Evolutionary conservation across 2,797 vertebrate genomes (phyloP).

Genomic region (Galagoides demidoff): DNA sequence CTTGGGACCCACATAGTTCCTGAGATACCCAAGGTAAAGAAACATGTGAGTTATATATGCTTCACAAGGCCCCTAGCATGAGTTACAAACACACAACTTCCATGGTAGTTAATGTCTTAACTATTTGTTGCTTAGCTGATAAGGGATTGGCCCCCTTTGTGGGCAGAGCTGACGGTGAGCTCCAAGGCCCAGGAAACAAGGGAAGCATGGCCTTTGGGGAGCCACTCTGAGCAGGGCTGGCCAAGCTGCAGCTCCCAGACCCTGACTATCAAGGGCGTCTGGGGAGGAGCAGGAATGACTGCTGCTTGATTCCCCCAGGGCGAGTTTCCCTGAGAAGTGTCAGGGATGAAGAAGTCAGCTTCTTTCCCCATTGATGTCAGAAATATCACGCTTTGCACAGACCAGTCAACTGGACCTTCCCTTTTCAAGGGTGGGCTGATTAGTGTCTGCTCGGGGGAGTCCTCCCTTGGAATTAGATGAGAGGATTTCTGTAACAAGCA

Average conservation of each 20-base stretch:
- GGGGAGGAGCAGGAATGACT: background rate
- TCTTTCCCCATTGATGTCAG: background rate
- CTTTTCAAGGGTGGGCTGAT: background rate
- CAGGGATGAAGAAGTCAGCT: background rate
- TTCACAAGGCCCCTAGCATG: too few relatives aligned
- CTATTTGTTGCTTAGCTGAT: background rate
- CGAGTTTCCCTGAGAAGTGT: slow-evolving; percentile 35
- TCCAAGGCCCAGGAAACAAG: background rate
- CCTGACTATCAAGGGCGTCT: background rate
- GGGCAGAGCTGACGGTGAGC: background rate
- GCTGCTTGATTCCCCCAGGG: background rate
- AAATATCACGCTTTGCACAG: background rate
- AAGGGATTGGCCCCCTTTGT: background rate
- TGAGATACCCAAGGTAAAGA: too few relatives aligned
- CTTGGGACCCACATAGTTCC: too few relatives aligned
- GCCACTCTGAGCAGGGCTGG: background rate
- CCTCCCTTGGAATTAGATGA: background rate
- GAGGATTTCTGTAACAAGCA: background rate
- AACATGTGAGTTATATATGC: too few relatives aligned
- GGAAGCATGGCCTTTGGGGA: background rate
- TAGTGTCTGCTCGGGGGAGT: background rate
- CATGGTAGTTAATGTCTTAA: too few relatives aligned
- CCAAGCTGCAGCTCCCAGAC: background rate
- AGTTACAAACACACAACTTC: too few relatives aligned
- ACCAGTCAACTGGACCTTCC: background rate